Base-by-base conservation (phyloP, 2,797 vertebrate genomes). In the Paramormyrops hopkinsi region DNA sequence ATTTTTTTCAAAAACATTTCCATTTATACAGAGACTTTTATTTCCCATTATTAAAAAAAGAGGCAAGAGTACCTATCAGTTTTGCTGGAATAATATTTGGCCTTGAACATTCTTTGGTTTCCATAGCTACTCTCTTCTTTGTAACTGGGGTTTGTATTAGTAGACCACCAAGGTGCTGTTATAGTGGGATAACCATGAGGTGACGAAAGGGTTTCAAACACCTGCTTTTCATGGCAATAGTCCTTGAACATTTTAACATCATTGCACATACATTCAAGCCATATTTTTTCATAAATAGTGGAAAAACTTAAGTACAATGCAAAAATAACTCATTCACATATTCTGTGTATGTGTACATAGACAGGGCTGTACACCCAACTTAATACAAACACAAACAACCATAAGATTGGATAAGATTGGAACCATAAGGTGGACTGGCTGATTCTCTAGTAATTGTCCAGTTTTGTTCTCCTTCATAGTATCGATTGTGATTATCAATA, bases 231-330 rank as follows among this genome's bases (percentile, higher is more conserved):
- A 25, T 46, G n/a, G 50, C 84, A 37, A 11, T 50, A 22, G 48
- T 19, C 51, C 25, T 22, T 56, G 41, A 29, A 86, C 83, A n/a
- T 22, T 62, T 54, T 89, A 93, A 94, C 90, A 93, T 94, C 94
- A 94, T 92, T 94, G 95, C 94, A 95, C 94, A 95, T 94, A 95
- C 93, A 93, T 94, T 93, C 91, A 92, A 95, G 91, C 94, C 94
- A 94, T 96, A 94, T 92, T 92, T 94, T 95, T 92, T 95, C 95
- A 97, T 97, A 97, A 97, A 97, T 97, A 97, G 96, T 93, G 95
- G 93, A 93, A 95, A 95, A 94, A 95, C 95, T 92, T 88, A 84
- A 89, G 62, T 93, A 90, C 94, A 94, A 82, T 93, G 93, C 95
- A 94, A 89, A 90, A 88, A 90, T 82, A 88, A 91, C 33, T 29